Conservation (phyloP, 2,888 invertebrate species). For the Aelia acuminata region DNA sequence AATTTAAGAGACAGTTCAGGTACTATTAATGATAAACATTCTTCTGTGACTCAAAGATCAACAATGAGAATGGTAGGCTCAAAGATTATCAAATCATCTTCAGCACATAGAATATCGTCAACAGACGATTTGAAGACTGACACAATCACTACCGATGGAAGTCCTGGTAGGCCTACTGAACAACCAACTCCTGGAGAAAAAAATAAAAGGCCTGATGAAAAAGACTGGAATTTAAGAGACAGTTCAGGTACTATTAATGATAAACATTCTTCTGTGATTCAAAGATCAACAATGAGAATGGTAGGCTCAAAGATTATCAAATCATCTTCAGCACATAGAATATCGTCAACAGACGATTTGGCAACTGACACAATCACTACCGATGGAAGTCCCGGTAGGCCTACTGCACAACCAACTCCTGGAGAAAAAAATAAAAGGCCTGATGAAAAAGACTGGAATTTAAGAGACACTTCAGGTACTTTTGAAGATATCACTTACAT, state of each 20-base stretch:
- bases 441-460: not conserved
- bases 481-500: conserved; percentile 40
- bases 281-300: conserved; percentile 60
- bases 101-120: not conserved
- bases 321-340: conserved; percentile 36
- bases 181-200: not conserved
- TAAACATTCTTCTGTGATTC: not conserved
- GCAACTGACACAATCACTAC: conserved; percentile 9
- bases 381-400: not conserved
- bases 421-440: no score
- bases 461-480: not conserved
- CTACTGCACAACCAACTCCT: not conserved
- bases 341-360: not conserved
- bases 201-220: not conserved
- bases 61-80: conserved; percentile 64
- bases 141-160: not conserved
- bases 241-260: not conserved
- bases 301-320: conserved; percentile 65
- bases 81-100: conserved; percentile 64
- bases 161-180: not conserved
- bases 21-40: not conserved
- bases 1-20: not conserved
- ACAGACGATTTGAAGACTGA: conserved; percentile 16
- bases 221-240: not conserved
- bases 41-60: conserved; percentile 34